A percentile compares a stretch with the other conserved stretches of the same genome.
Conservation (phyloP, 1,140 invertebrate species). For the Battus philenor region DNA sequence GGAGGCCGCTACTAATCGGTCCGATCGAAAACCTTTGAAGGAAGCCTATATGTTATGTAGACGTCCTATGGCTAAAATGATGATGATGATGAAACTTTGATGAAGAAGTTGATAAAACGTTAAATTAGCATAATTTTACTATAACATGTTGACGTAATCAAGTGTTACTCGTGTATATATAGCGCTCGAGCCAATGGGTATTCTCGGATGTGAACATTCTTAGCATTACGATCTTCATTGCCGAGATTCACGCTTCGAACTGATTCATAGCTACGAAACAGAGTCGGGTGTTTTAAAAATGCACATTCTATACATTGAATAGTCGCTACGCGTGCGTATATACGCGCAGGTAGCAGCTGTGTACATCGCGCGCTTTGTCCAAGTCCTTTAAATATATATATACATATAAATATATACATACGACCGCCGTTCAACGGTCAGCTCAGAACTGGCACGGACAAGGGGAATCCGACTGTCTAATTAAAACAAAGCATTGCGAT, state of each 20-base stretch:
- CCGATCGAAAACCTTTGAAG: no score
- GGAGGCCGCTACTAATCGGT: no score
- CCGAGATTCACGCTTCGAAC: background rate
- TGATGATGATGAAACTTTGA: background rate
- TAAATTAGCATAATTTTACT: constrained; percentile 29
- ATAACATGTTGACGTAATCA: constrained; percentile 28
- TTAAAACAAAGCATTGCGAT: no score
- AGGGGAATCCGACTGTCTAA: no score
- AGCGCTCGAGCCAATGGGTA: background rate
- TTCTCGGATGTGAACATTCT: constrained; percentile 2
- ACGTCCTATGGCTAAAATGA: no score
- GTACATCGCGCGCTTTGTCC: constrained; percentile 20
- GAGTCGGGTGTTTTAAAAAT: background rate
- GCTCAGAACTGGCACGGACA: no score
- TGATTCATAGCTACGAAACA: constrained; percentile 9
- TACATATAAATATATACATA: no score
- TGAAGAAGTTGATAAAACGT: background rate
- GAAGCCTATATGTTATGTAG: no score
- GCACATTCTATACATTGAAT: no score
- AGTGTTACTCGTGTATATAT: constrained; percentile 2
- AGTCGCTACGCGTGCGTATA: background rate
- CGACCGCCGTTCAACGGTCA: no score
- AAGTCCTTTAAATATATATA: constrained; percentile 24
- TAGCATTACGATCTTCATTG: background rate
- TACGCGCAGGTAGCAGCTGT: constrained; percentile 24